phyloP scores from a whole-genome alignment of 2,888 invertebrate species.

The Habroteleia sp. region DNA sequence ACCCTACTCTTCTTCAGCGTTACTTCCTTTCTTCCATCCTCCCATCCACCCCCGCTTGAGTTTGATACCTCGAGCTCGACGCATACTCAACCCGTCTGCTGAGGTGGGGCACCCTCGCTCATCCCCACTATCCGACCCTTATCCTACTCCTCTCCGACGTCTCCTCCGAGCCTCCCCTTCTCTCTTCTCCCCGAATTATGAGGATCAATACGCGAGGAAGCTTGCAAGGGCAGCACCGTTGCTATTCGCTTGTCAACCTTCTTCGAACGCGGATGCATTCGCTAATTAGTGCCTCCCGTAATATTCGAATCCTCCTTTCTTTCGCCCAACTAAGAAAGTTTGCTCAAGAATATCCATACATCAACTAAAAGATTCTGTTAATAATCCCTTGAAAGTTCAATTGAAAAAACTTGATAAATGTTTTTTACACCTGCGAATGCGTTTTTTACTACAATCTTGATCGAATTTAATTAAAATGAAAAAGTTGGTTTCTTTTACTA shows the following conservation, averaged over 20 bases:
- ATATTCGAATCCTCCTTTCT: slow-evolving; percentile 1
- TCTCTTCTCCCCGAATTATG: slow-evolving; percentile 77
- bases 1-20: slow-evolving; percentile 74
- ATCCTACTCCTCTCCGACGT: slow-evolving; percentile 62
- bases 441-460: slow-evolving; percentile 29
- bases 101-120: slow-evolving; percentile 72
- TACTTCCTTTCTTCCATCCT: slow-evolving; percentile 71
- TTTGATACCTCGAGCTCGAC: slow-evolving; percentile 67
- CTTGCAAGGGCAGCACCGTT: slow-evolving; percentile 78
- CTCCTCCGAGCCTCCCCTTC: slow-evolving; percentile 64
- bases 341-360: no score
- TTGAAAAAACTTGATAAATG: no score
- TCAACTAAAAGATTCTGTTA: no score
- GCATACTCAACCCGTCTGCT: slow-evolving; percentile 72
- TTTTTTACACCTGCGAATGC: slow-evolving; percentile 1
- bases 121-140: slow-evolving; percentile 61
- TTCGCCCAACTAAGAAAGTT: neutral
- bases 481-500: slow-evolving; percentile 44
- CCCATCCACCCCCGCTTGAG: slow-evolving; percentile 69
- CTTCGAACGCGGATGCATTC: slow-evolving; percentile 72
- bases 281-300: slow-evolving; percentile 13
- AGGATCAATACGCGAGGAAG: slow-evolving; percentile 81
- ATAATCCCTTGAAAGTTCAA: no score
- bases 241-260: slow-evolving; percentile 76
- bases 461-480: slow-evolving; percentile 52